Evolutionary conservation across 1,140 invertebrate species (phyloP), one percentile per base, ranked within the genome.

Genomic region (Globodera ellingtonae): DNA sequence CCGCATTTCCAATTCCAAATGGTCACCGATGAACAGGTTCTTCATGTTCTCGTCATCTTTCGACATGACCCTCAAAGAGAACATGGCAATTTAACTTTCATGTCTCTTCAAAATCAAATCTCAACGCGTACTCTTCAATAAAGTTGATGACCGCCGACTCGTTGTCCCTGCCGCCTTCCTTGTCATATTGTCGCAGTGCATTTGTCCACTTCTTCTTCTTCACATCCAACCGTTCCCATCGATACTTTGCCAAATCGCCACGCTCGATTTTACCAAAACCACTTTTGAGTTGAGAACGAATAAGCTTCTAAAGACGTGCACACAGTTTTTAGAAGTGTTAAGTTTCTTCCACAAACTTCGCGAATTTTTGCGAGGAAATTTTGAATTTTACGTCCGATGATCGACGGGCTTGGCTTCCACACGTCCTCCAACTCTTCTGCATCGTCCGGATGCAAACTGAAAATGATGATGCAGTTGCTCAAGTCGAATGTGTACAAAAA

Each of bases 341-440:
- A n/a, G n/a, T 59, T 35, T 2, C 35, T 35, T 35, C 35, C 35
- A 70, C 67, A 47, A 48, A 76, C 75, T 44, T 77, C 75, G 15
- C 65, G 52, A 24, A 77, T 77, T 50, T 35, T 67, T 46, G 70
- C 67, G 10, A 77, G 75, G 35, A 77, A 48, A 4, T 59, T 35
- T 15, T 77, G 59, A 21, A 77, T 65, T 77, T 48, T 62, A 7
- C 75, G 59, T 67, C 75, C 75, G 47, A 77, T 77, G 21, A 77
- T 46, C 15, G 75, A 77, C 35, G 75, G 75, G 50, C 75, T 77
- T 6, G 75, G 75, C 24, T 77, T 77, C 75, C 75, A 77, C 10
- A 67, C 69, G 47, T 77, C 75, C 69, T 77, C 75, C 10, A 77
- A 67, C 65, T 77, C 75, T 24, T 77, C 75, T 24, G 75, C 62